Conservation (phyloP, 2,113 vertebrate genomes). For the Pica pica region DNA sequence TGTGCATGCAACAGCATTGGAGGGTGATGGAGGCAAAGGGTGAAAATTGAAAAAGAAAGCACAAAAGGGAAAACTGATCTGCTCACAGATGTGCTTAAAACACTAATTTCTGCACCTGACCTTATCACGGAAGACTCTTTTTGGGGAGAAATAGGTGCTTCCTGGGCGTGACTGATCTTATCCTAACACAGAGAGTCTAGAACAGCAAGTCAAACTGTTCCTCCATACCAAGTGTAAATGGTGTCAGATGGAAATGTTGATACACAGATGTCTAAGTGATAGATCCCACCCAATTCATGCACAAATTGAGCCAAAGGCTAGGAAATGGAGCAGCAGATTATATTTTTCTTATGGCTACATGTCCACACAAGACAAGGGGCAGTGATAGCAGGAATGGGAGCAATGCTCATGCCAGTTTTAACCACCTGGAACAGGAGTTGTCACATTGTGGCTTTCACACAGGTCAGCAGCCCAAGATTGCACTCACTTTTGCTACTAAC, state of each 20-base stretch:
- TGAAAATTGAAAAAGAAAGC: neutral
- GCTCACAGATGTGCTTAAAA: constrained; percentile 8
- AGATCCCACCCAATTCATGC: neutral
- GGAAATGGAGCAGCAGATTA: neutral
- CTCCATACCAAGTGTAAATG: neutral
- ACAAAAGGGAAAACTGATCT: neutral
- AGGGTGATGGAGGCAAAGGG: neutral
- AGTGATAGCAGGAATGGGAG: neutral
- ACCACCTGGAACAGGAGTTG: neutral
- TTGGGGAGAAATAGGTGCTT: neutral
- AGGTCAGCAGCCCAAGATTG: neutral
- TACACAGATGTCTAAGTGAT: neutral
- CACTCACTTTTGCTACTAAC: neutral
- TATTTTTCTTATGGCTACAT: neutral
- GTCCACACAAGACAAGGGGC: neutral
- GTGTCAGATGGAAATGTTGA: neutral
- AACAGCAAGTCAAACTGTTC: neutral
- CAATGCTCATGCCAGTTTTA: neutral
- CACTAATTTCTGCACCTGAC: neutral
- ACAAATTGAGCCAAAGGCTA: neutral
- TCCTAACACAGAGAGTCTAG: neutral
- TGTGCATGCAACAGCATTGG: fast-evolving
- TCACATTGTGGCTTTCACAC: neutral
- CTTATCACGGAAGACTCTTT: neutral
- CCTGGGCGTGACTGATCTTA: neutral